phyloP scores from a whole-genome alignment of 2,888 invertebrate species.

The Pyrocoelia pectoralis region DNA sequence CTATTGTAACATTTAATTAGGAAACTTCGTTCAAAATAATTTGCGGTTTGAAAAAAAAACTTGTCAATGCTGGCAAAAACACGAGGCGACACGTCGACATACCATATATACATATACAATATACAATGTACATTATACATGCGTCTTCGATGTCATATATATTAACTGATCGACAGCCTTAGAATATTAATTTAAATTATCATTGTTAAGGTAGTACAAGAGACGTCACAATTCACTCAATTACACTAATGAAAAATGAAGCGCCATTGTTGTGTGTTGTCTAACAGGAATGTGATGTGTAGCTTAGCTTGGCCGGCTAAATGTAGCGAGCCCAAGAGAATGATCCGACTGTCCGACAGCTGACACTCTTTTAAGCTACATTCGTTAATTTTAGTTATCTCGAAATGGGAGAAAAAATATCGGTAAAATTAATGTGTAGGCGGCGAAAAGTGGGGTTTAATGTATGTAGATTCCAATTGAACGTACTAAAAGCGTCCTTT shows the following conservation, averaged over 20 bases:
- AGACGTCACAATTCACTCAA: background rate
- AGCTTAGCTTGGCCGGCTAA: background rate
- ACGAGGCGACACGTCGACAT: too few species aligned
- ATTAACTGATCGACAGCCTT: background rate
- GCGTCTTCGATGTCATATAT: background rate
- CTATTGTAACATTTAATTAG: too few species aligned
- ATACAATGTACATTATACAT: too few species aligned
- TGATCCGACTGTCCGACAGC: background rate
- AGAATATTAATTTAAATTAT: background rate
- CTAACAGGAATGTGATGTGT: background rate
- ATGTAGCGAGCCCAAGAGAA: background rate
- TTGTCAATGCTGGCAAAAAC: too few species aligned
- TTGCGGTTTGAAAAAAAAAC: too few species aligned
- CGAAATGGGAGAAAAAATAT: background rate
- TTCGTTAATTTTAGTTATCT: background rate
- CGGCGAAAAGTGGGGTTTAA: background rate
- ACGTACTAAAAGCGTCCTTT: too few species aligned
- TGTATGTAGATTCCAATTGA: too few species aligned
- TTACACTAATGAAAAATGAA: background rate
- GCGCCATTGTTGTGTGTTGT: background rate
- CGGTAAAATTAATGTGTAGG: background rate
- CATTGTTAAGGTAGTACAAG: background rate
- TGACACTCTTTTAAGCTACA: background rate
- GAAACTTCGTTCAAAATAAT: too few species aligned
- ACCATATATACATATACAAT: too few species aligned